Evolutionary conservation across 92 coral and sea anemone genomes (phyloP), one percentile per base, ranked within the genome.

Genomic region (Epizoanthus fatuus): DNA sequence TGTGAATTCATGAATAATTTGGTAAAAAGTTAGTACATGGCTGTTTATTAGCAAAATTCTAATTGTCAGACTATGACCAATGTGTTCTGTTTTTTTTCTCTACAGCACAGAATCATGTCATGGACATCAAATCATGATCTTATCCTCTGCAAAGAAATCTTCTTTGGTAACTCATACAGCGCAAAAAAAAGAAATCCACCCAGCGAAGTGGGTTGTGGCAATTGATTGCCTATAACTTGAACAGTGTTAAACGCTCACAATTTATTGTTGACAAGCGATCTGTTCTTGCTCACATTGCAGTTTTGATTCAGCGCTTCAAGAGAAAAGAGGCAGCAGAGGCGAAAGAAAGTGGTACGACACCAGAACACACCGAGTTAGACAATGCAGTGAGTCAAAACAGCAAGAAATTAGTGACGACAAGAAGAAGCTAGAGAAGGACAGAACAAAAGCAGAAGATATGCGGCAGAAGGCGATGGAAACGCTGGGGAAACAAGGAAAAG

Each of bases 131-230:
- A 39, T 15, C 87, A 88, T 51, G 84, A 88, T 62, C 67, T 81
- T 32, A 67, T 74, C 25, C 40, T 81, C 6, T 88, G 87, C 59
- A 74, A 81, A 80, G 91, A 81, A 75, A 52, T 84, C 35, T 32
- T 89, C 1, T 81, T 74, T 81, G 83, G 74, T 12, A 88, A 81
- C 70, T 87, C 83, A 7, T 81, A 49, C 74, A 64, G 77, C 12
- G 73, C 88, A 49, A 74, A 75, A 74, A 75, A 53, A 81, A 81
- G 55, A 88, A 74, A 47, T 87, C 87, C 12, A 14, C 65, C 14
- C 91, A 81, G 70, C 79, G 83, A 8, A 87, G 83, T 87, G 87
- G 81, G 20, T 45, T 72, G 60, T 87, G 83, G 86, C 87, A 87
- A 64, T 49, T 80, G 39, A 72, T 72, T 25, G 86, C 78, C 7